Percentiles rank a stretch among this genome's conserved stretches.
These are phyloP conservation scores for Dryobates pubescens DNA, from an alignment of 2,797 vertebrate genomes.

Conservation along the genomic window DNA sequence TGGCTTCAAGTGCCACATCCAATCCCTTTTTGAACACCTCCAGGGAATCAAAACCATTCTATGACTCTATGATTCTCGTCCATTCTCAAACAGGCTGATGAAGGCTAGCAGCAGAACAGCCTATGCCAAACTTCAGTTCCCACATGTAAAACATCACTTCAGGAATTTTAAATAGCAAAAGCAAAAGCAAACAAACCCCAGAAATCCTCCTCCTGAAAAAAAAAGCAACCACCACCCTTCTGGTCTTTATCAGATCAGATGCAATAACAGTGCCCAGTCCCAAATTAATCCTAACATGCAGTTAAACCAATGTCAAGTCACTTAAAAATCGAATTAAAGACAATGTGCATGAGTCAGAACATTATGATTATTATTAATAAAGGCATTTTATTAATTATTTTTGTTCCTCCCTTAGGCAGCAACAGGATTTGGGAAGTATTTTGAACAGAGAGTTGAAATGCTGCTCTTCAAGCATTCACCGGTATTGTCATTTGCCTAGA, in stretches of 20 bases:
- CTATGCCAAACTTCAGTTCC: background rate
- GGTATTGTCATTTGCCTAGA: slow-evolving; percentile 18
- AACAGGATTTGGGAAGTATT: background rate
- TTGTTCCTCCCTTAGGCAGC: background rate
- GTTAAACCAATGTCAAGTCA: background rate
- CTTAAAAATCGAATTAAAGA: background rate
- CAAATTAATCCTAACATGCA: background rate
- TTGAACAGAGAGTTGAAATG: slow-evolving; percentile 9
- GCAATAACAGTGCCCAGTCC: background rate
- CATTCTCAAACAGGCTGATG: background rate
- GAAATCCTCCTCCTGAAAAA: background rate
- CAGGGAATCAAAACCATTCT: too few species aligned
- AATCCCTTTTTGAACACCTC: too few species aligned
- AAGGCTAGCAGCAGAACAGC: background rate
- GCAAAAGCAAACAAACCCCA: background rate
- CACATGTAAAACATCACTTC: background rate
- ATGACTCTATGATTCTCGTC: background rate
- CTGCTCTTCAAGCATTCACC: slow-evolving; percentile 16
- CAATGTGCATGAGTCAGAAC: background rate
- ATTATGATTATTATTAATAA: background rate
- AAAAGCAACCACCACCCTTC: background rate
- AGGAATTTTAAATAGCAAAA: background rate
- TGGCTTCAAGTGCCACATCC: too few species aligned
- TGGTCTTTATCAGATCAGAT: background rate
- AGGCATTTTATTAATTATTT: background rate